phyloP scores from a whole-genome alignment of 2,113 vertebrate species.

The Hypanus sabinus region DNA sequence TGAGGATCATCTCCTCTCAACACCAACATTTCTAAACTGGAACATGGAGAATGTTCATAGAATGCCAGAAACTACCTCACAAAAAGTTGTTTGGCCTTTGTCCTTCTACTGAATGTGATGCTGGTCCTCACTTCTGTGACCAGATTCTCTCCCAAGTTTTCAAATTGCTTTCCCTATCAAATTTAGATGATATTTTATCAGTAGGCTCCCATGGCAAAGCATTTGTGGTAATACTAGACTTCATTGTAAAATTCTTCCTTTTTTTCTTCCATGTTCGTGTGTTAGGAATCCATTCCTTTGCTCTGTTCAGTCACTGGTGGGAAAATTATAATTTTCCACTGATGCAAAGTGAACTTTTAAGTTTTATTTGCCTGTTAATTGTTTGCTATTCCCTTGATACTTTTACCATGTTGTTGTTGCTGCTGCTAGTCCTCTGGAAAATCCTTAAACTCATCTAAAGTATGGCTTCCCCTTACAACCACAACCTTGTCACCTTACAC shows the following conservation, averaged over 20 bases:
- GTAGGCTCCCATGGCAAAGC: neutral
- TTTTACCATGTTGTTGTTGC: neutral
- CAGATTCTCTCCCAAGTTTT: neutral
- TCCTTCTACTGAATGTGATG: neutral
- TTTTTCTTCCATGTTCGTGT: neutral
- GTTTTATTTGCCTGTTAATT: neutral
- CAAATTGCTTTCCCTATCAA: neutral
- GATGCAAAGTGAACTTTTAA: neutral
- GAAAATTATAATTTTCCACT: neutral
- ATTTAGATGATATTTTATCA: neutral
- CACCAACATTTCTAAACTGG: neutral
- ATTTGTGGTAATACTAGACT: neutral
- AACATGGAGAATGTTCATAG: neutral
- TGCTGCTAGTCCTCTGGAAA: neutral
- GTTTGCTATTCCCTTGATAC: neutral
- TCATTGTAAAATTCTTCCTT: neutral
- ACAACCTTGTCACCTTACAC: neutral
- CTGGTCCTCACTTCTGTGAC: neutral
- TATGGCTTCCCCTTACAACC: neutral
- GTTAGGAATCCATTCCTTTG: neutral
- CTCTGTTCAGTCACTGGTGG: neutral
- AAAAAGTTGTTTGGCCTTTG: neutral
- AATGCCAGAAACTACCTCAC: neutral
- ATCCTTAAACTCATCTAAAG: neutral
- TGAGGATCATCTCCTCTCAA: neutral